Evolutionary conservation across 53 echinoderm and acorn worm species (phyloP).

Genomic region (Apostichopus leukothele): DNA sequence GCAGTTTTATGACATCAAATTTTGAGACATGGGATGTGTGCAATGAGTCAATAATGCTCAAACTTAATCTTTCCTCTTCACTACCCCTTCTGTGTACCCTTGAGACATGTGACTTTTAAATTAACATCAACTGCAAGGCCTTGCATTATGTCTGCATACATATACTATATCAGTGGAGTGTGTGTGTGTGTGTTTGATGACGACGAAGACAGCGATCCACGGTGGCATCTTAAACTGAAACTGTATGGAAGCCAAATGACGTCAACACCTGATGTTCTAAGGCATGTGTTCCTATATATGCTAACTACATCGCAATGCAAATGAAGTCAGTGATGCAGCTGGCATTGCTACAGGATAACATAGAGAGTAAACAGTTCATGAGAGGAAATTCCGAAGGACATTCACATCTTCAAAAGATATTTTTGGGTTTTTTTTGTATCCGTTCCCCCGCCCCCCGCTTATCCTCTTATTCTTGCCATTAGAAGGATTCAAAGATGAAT

Average conservation of each 20-base stretch:
- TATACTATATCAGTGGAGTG: neutral
- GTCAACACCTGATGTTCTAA: neutral
- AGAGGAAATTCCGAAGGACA: neutral
- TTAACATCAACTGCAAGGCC: neutral
- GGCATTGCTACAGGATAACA: neutral
- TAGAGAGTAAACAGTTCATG: neutral
- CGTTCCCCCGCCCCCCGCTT: too few relatives aligned
- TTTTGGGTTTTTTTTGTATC: too few relatives aligned
- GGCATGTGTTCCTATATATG: neutral
- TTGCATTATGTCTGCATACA: neutral
- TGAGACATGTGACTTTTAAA: slow-evolving; percentile 3
- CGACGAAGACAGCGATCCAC: neutral
- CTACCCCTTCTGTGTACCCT: neutral
- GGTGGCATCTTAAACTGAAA: neutral
- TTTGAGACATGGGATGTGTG: neutral
- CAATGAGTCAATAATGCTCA: neutral
- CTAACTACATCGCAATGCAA: neutral
- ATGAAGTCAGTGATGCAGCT: neutral
- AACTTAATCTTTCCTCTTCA: neutral
- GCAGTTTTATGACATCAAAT: too few relatives aligned
- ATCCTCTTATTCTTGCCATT: too few relatives aligned
- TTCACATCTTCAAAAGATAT: too few relatives aligned
- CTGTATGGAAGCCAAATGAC: neutral
- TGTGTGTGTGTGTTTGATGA: neutral
- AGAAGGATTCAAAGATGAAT: too few relatives aligned